phyloP scores from a whole-genome alignment of 2,113 vertebrate genomes.

The Menura novaehollandiae region DNA sequence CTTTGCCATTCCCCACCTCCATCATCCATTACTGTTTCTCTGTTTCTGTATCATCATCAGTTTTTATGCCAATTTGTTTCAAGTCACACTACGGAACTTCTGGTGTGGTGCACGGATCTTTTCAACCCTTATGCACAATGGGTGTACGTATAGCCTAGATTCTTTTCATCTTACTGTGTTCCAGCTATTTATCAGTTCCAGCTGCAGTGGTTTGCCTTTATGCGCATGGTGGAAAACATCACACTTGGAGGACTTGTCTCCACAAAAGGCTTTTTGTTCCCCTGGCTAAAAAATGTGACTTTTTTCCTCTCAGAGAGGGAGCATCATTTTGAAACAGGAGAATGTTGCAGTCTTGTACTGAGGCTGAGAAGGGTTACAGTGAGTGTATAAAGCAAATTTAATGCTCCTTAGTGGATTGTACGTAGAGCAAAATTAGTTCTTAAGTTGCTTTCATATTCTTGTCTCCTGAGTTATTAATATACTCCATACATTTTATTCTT shows the following conservation, averaged over 20 bases:
- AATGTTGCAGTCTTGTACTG: not conserved
- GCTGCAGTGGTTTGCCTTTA: not conserved
- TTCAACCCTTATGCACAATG: fast-evolving
- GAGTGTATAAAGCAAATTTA: not conserved
- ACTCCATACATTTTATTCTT: not conserved
- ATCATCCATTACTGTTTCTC: not conserved
- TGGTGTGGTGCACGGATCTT: not conserved
- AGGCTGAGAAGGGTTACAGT: not conserved
- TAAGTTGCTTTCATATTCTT: not conserved
- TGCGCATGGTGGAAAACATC: not conserved
- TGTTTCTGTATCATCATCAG: not conserved
- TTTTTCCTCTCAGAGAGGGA: not conserved
- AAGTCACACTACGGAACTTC: not conserved
- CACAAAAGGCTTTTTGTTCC: not conserved
- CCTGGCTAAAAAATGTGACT: not conserved
- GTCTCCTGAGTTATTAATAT: not conserved
- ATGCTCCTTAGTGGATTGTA: not conserved
- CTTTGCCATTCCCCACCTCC: not conserved
- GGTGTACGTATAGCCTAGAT: not conserved
- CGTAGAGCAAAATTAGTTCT: not conserved
- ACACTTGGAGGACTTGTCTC: not conserved
- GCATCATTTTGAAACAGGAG: not conserved
- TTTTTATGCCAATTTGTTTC: not conserved
- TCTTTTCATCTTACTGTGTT: not conserved
- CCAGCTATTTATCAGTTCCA: not conserved